Evolutionary conservation across 2,888 invertebrate genomes (phyloP).

Genomic region (Ephialtes manifestator): DNA sequence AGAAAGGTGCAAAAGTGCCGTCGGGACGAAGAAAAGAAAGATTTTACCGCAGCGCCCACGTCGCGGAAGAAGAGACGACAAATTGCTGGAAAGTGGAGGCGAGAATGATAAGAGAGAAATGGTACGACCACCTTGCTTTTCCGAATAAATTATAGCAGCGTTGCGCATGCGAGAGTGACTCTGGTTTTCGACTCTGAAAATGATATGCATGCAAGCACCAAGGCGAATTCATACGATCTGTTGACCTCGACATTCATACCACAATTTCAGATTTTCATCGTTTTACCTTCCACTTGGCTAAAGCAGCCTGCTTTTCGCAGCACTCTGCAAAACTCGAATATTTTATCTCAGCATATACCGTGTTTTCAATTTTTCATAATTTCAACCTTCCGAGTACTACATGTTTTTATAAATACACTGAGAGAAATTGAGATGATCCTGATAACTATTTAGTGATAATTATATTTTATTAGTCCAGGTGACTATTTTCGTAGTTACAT

Average conservation of each 20-base stretch:
- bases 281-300: not conserved
- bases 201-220: not conserved
- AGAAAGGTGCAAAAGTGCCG: not conserved
- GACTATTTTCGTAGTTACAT: no score
- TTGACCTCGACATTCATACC: constrained; percentile 9
- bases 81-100: constrained; percentile 42
- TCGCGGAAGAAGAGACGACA: constrained; percentile 34
- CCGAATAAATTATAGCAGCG: constrained; percentile 31
- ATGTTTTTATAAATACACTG: no score
- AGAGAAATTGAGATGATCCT: no score
- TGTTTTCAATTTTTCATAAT: not conserved
- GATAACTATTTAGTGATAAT: no score
- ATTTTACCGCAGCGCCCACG: constrained; percentile 30
- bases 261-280: not conserved
- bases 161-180: not conserved
- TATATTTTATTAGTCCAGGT: no score
- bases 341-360: not conserved
- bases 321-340: constrained; percentile 3
- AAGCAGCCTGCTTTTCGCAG: not conserved
- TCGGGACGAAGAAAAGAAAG: constrained; percentile 27
- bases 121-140: constrained; percentile 1
- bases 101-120: constrained; percentile 40
- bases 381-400: not conserved
- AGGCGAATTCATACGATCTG: not conserved
- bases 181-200: constrained; percentile 18